Evolutionary conservation across 1,140 invertebrate genomes (phyloP).

Genomic region (Sitophilus oryzae): DNA sequence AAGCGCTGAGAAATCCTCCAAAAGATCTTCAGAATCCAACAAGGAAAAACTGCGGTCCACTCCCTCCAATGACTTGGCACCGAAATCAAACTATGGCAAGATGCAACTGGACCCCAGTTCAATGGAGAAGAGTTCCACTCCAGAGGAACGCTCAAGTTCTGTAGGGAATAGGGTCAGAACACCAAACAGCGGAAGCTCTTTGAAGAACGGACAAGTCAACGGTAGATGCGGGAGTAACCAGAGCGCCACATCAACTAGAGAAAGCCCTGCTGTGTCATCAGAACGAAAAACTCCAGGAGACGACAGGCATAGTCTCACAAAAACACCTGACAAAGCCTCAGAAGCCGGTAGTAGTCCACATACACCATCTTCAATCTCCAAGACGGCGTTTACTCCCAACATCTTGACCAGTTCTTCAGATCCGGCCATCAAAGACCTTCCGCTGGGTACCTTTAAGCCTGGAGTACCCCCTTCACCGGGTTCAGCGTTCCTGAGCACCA

Average conservation of each 20-base stretch:
- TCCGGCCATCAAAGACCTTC: constrained; percentile 58
- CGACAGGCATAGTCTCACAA: constrained; percentile 20
- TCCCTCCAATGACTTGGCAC: constrained; percentile 38
- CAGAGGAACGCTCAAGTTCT: constrained; percentile 48
- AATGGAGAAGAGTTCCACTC: constrained; percentile 57
- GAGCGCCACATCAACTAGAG: constrained; percentile 55
- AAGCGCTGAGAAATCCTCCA: constrained; percentile 50
- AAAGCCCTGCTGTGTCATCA: constrained; percentile 42
- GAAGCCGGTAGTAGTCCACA: constrained; percentile 46
- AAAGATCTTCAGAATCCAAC: constrained; percentile 44
- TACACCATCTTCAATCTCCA: constrained; percentile 35
- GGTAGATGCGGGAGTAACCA: constrained; percentile 56
- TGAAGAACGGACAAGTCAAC: constrained; percentile 46
- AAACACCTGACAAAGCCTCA: constrained; percentile 27
- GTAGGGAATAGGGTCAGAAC: constrained; percentile 52
- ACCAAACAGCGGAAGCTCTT: constrained; percentile 40
- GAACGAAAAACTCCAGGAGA: constrained; percentile 44
- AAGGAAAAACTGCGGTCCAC: constrained; percentile 55
- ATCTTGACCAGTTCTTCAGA: constrained; percentile 50
- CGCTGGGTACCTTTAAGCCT: constrained; percentile 59
- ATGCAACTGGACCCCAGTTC: constrained; percentile 56
- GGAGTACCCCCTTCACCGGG: constrained; percentile 50
- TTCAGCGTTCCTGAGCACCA: constrained; percentile 51
- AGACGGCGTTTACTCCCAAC: constrained; percentile 46
- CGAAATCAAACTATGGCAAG: constrained; percentile 34